A percentile compares a stretch with the other conserved stretches of the same genome.
phyloP scores from a whole-genome alignment of 2,113 vertebrate species.

The Channa maculata region DNA sequence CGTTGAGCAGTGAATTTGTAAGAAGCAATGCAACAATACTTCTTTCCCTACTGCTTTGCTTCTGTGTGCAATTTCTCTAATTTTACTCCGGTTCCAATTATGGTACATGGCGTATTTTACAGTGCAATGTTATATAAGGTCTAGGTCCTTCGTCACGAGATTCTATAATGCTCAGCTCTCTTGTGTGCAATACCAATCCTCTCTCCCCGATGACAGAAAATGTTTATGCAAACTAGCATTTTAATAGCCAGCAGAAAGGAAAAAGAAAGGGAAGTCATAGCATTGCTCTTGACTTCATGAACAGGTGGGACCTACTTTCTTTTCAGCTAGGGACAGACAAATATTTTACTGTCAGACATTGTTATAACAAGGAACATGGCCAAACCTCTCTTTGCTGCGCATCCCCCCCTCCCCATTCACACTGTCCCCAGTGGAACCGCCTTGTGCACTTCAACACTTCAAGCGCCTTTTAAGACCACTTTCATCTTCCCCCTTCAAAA shows the following conservation, averaged over 20 bases:
- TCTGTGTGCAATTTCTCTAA: constrained; percentile 13
- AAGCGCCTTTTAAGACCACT: constrained; percentile 74
- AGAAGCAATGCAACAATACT: constrained; percentile 52
- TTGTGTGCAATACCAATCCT: constrained; percentile 8
- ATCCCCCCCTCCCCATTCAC: constrained; percentile 48
- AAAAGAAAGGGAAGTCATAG: background rate
- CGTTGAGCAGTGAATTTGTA: constrained; percentile 74
- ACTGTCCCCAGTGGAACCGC: constrained; percentile 55
- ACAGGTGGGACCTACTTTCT: constrained; percentile 8
- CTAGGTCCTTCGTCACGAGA: constrained; percentile 12
- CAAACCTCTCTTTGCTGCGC: constrained; percentile 33
- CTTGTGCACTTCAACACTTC: constrained; percentile 69
- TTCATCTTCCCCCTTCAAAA: constrained; percentile 77
- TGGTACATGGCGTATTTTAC: background rate
- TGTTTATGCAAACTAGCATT: constrained; percentile 9
- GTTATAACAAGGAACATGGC: constrained; percentile 43
- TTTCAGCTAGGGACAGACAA: constrained; percentile 28
- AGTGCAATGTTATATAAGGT: constrained; percentile 3
- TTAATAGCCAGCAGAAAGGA: background rate
- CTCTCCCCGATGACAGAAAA: constrained; percentile 9
- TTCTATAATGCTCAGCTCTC: constrained; percentile 25
- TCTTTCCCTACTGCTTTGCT: constrained; percentile 17
- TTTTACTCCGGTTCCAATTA: constrained; percentile 10
- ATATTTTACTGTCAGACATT: constrained; percentile 54
- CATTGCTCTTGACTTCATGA: background rate